Base-by-base conservation (phyloP, 1,140 invertebrate species). In the Aphidius gifuensis region DNA sequence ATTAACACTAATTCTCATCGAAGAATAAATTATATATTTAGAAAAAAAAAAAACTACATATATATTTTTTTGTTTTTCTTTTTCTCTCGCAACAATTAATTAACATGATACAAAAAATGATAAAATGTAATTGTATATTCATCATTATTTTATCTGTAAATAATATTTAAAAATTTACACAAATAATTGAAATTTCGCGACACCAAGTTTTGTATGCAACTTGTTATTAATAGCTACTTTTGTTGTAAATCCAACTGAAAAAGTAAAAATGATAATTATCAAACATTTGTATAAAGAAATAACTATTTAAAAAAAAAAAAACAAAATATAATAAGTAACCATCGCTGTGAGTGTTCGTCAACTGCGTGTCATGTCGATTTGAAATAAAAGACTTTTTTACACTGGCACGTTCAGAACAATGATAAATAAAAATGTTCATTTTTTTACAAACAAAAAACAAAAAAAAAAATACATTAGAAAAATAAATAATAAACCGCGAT, bases 281-380 rank as follows among this genome's bases (percentile, higher is more conserved):
- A 55, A 55, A 44, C 43, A 5, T 44, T 44, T 43, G 9, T 55
- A 55, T 43, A 39, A 55, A 55, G 5, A 55, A 44, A 43, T 16
- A 43, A 39, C 2, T 8, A 43, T 4, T 9, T 11, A 55, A 43
- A 16, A 53, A 39, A 11, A 42, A 9, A 55, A 55, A 11, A 16
- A 55, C n/a, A 7, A 43, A 55, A 55, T 42, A 40, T 8, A 51
- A 55, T 55, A 55, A 53, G 23, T 32, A 32, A 55, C n/a, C 53
- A 55, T 55, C 39, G 40, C 40, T 55, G 53, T 21, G 43, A 42
- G 16, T 43, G 53, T 55, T 55, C 53, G 53, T 40, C 11, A 8
- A 43, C 5, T 55, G 7, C 53, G 53, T 55, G 11, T 55, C 43
- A 8, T 11, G 47, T 9, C 6, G n/a, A 9, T 49, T 21, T 21